Evolutionary conservation across 2,797 vertebrate species (phyloP), one percentile per base, ranked within the genome.

Genomic region (Enteromius unitaeniatus): DNA sequence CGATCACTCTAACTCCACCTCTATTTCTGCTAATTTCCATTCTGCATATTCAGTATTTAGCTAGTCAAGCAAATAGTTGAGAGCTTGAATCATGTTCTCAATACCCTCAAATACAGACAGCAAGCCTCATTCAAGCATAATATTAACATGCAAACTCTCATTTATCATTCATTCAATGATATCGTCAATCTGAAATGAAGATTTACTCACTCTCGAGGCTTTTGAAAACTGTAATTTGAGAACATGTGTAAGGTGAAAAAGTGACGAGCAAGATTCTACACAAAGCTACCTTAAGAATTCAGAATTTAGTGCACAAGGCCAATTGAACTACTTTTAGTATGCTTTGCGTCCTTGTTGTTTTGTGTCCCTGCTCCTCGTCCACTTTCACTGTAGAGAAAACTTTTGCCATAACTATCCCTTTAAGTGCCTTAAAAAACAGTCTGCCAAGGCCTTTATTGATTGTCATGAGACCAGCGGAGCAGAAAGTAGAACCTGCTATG

Each of bases 391-490:
- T 42, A 42, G 37, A 42, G 19, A 60, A 26, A 37, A 45, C n/a
- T 64, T 47, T 31, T 8, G 15, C 17, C 26, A 64, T 26, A 78
- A 6, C 40, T 64, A 45, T 65, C 58, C 1, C 6, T 49, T 78
- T 49, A 78, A 76, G 76, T 86, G 47, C 42, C 58, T 74, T 83
- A 55, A 85, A 85, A 47, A 81, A 74, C 31, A 34, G 70, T 73
- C 53, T 81, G 81, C 82, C 84, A 68, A 75, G 28, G 68, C 60
- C 65, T 34, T 86, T 81, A 80, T 68, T 84, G 77, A 75, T 80
- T 77, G 53, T 70, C 47, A 34, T 55, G 77, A 76, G 64, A 74
- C 67, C 77, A 62, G 78, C 37, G 21, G 72, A 65, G 85, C 80
- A 80, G 70, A 73, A 86, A 72, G 60, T 62, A 51, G 26, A 64